These are phyloP conservation scores for Antheraea yamamai DNA, from an alignment of 2,888 invertebrate species.

Conservation along the genomic window DNA sequence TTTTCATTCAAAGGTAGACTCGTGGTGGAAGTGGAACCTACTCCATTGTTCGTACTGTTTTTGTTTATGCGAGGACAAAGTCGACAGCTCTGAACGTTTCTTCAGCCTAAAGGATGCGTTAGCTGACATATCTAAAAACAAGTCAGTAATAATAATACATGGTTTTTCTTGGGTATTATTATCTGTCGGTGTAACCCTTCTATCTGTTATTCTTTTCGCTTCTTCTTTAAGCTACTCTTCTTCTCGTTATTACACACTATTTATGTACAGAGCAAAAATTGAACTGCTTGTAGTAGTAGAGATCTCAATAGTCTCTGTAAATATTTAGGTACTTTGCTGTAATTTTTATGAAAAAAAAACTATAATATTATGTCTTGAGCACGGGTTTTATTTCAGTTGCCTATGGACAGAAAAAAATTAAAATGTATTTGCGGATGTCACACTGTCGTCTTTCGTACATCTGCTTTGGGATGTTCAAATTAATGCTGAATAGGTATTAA, in stretches of 20 bases:
- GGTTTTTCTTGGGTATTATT: background rate
- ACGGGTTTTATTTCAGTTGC: background rate
- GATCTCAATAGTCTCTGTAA: background rate
- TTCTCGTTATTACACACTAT: background rate
- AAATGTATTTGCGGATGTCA: background rate
- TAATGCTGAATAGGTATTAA: background rate
- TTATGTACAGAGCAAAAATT: background rate
- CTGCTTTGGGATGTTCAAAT: background rate
- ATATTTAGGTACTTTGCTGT: background rate
- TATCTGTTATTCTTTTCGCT: background rate
- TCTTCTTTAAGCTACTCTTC: background rate
- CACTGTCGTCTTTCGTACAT: background rate
- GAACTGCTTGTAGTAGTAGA: background rate
- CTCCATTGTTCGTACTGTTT: conserved; percentile 95
- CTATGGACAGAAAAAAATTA: background rate
- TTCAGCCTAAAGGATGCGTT: conserved; percentile 87
- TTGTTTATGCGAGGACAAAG: conserved; percentile 91
- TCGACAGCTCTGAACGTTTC: conserved; percentile 87
- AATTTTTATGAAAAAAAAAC: background rate
- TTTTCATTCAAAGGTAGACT: conserved; percentile 85
- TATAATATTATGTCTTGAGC: background rate
- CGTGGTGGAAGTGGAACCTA: conserved; percentile 94
- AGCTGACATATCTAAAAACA: conserved; percentile 82
- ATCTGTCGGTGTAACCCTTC: background rate
- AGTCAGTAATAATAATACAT: conserved; percentile 73